These are phyloP conservation scores for Manis javanica DNA, from an alignment of 2,797 vertebrate genomes.

Conservation along the genomic window DNA sequence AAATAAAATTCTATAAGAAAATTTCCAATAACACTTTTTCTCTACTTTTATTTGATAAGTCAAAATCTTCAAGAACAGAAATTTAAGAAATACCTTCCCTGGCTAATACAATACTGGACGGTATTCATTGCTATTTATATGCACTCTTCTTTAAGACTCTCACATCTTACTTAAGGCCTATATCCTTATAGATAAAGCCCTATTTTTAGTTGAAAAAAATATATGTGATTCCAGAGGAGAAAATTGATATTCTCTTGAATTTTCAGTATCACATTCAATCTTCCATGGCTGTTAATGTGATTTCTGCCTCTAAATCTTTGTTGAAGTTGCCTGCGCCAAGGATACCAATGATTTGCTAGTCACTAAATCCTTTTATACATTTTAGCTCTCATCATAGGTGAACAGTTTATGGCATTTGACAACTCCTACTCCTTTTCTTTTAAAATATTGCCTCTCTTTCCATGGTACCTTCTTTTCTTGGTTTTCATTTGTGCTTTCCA, in stretches of 20 bases:
- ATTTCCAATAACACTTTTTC: background rate
- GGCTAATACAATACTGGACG: background rate
- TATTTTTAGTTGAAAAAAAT: too few species aligned
- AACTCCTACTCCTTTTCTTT: background rate
- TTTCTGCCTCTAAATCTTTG: background rate
- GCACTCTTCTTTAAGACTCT: background rate
- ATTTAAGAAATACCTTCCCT: background rate
- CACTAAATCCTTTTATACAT: background rate
- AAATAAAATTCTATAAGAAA: background rate
- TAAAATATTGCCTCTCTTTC: background rate
- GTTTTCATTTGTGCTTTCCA: background rate
- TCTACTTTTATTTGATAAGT: background rate
- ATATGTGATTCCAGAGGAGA: too few species aligned
- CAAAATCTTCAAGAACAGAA: background rate
- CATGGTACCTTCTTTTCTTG: background rate
- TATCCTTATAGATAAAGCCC: fast-evolving
- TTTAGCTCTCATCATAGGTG: background rate
- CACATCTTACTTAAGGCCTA: background rate
- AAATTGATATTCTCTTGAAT: too few species aligned
- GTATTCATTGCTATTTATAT: background rate
- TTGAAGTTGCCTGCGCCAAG: background rate
- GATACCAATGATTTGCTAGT: background rate
- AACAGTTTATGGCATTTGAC: background rate
- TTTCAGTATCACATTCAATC: background rate
- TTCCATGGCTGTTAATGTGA: background rate